phyloP scores from a whole-genome alignment of 2,797 vertebrate genomes.

The Amniataba percoides region DNA sequence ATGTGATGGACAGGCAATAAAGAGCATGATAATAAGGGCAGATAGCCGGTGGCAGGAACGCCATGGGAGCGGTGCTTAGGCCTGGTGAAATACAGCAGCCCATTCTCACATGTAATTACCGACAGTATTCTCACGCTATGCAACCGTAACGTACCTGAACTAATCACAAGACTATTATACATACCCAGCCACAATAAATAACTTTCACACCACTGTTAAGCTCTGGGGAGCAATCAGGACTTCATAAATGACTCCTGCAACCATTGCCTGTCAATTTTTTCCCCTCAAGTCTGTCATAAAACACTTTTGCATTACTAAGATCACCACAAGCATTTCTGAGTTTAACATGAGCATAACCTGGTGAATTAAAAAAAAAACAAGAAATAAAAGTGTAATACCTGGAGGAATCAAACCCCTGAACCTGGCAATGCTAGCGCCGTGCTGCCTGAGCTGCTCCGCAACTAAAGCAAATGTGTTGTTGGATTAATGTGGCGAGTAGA shows the following conservation, averaged over 20 bases:
- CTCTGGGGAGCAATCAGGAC: slow-evolving; percentile 52
- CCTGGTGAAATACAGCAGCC: slow-evolving; percentile 20
- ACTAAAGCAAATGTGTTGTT: slow-evolving; percentile 11
- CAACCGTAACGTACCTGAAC: slow-evolving; percentile 43
- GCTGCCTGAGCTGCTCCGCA: slow-evolving; percentile 2
- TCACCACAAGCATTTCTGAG: background rate
- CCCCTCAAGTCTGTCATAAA: background rate
- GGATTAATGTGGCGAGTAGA: slow-evolving; percentile 33
- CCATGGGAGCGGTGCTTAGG: slow-evolving; percentile 30
- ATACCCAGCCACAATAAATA: slow-evolving; percentile 52
- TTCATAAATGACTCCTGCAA: slow-evolving; percentile 57
- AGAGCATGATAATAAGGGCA: slow-evolving; percentile 44
- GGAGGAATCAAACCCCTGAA: slow-evolving; percentile 24
- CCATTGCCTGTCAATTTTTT: slow-evolving; percentile 23
- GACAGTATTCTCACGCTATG: slow-evolving; percentile 38
- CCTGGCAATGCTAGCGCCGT: background rate
- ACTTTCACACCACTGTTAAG: slow-evolving; percentile 36
- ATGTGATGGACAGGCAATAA: slow-evolving; percentile 46
- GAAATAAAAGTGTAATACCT: background rate
- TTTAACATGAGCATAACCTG: background rate
- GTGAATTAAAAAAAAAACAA: slow-evolving; percentile 1
- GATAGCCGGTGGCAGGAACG: slow-evolving; percentile 6
- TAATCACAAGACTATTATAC: slow-evolving; percentile 61
- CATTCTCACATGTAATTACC: slow-evolving; percentile 58
- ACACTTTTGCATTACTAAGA: background rate